These are phyloP conservation scores for Troides aeacus DNA, from an alignment of 2,888 invertebrate genomes.

Conservation along the genomic window DNA sequence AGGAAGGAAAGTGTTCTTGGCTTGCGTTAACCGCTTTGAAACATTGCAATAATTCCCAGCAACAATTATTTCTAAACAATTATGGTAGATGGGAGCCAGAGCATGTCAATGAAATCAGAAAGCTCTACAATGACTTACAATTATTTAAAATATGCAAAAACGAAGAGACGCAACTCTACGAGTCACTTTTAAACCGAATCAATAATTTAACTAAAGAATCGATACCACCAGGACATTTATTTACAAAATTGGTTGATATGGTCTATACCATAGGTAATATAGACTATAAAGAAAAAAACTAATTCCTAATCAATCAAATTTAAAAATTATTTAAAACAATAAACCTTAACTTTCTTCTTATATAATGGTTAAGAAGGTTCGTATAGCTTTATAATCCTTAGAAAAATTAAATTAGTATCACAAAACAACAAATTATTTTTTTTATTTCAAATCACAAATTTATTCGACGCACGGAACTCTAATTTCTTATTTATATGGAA, in stretches of 20 bases:
- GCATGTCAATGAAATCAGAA: slow-evolving; percentile 61
- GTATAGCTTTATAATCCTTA: no score
- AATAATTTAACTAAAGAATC: slow-evolving; percentile 7
- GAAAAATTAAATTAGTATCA: no score
- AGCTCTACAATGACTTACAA: slow-evolving; percentile 17
- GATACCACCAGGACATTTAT: slow-evolving; percentile 12
- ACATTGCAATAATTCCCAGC: slow-evolving; percentile 82
- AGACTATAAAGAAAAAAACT: slow-evolving; percentile 7
- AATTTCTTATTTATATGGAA: no score
- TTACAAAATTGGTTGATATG: slow-evolving; percentile 13
- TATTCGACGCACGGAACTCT: no score
- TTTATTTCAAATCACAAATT: no score
- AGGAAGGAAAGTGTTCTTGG: slow-evolving; percentile 96
- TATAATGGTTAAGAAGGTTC: no score
- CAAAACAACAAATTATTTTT: no score
- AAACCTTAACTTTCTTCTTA: no score
- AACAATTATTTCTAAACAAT: slow-evolving; percentile 82
- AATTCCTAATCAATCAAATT: not conserved
- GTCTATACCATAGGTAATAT: slow-evolving; percentile 6
- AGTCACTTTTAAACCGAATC: slow-evolving; percentile 9
- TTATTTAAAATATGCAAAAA: slow-evolving; percentile 1
- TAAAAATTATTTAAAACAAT: no score
- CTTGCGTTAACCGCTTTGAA: slow-evolving; percentile 89
- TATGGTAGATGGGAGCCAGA: slow-evolving; percentile 82
- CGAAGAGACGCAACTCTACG: slow-evolving; percentile 7